Conservation (phyloP, 2,888 invertebrate species). For the Mesorhabditis spiculigera region DNA sequence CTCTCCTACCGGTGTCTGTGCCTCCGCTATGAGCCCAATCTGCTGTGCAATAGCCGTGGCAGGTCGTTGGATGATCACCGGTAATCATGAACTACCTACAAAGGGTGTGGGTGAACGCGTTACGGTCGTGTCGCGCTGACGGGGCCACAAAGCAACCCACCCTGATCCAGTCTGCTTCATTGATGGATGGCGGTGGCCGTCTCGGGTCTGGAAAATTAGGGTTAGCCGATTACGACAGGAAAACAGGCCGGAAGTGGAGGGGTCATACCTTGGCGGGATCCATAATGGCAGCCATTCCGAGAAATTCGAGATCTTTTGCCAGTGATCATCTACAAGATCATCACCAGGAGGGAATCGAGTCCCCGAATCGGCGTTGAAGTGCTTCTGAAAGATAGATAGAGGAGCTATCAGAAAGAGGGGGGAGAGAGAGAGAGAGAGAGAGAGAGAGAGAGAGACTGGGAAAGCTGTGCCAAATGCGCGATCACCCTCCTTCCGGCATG, state of each 20-base stretch:
- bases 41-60: constrained; percentile 52
- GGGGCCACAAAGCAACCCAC: constrained; percentile 20
- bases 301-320: constrained; percentile 45
- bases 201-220: constrained; percentile 35
- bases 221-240: background rate
- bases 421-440: too few relatives aligned
- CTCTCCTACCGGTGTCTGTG: background rate
- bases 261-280: constrained; percentile 39
- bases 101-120: background rate
- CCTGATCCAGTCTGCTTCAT: constrained; percentile 57
- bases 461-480: constrained; percentile 26
- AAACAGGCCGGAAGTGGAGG: background rate
- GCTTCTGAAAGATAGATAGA: constrained; percentile 17
- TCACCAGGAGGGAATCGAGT: constrained; percentile 24
- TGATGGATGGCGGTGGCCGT: constrained; percentile 52
- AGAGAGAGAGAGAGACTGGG: too few relatives aligned
- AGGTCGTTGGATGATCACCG: constrained; percentile 56
- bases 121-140: background rate
- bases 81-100: constrained; percentile 40
- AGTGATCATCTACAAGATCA: constrained; percentile 21
- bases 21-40: constrained; percentile 42
- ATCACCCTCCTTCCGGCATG: constrained; percentile 54
- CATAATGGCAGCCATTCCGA: constrained; percentile 57
- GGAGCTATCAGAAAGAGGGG: too few relatives aligned
- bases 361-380: constrained; percentile 42